Percentiles rank a stretch among this genome's conserved stretches.
phyloP scores from a whole-genome alignment of 1,140 invertebrate species.

The Cataglyphis hispanica region DNA sequence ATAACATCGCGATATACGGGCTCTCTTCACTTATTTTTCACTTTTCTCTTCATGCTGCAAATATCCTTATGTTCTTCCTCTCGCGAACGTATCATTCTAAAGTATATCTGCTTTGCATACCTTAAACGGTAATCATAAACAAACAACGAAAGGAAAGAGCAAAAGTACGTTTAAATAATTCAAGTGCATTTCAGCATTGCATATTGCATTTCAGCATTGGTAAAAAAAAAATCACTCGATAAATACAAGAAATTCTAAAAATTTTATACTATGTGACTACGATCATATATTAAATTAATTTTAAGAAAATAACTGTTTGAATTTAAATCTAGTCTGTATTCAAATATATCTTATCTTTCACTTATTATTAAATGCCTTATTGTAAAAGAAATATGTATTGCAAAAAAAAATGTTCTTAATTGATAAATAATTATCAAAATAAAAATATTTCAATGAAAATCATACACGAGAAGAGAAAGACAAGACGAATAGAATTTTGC shows the following conservation, averaged over 20 bases:
- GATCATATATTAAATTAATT: not conserved
- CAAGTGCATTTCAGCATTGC: not conserved
- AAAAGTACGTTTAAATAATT: not conserved
- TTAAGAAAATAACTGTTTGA: not conserved
- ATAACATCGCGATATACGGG: slow-evolving; percentile 60
- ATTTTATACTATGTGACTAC: not conserved
- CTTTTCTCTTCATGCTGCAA: slow-evolving; percentile 37
- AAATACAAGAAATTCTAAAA: not conserved
- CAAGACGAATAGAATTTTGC: not conserved
- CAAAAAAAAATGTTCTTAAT: not conserved
- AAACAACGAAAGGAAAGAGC: not conserved
- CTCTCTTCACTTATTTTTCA: slow-evolving; percentile 48
- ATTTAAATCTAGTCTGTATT: not conserved
- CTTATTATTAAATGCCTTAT: not conserved
- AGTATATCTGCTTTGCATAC: not conserved
- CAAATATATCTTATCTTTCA: not conserved
- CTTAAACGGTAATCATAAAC: slow-evolving; percentile 3
- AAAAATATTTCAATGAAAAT: not conserved
- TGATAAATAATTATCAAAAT: not conserved
- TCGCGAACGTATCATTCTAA: slow-evolving; percentile 15
- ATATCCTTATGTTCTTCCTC: slow-evolving; percentile 20
- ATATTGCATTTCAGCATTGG: not conserved
- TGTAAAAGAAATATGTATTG: not conserved
- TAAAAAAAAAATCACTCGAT: not conserved
- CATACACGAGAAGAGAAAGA: not conserved